Conservation (phyloP, 1,140 invertebrate species). For the Megathymus violae region DNA sequence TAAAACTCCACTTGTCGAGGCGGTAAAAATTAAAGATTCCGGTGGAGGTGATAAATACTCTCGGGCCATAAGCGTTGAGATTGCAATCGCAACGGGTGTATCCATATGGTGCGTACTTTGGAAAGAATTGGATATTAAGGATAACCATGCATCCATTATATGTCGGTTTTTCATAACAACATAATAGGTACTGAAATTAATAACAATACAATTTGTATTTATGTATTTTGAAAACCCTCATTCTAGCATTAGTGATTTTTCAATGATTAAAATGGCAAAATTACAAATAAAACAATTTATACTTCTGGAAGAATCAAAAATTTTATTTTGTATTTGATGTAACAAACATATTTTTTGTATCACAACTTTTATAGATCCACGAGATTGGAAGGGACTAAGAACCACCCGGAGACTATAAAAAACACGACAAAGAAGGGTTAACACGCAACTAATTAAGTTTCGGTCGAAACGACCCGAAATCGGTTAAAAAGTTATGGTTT, state of each 20-base stretch:
- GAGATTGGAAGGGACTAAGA: slow-evolving; percentile 31
- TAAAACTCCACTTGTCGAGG: slow-evolving; percentile 18
- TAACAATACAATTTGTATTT: no score
- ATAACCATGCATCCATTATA: no score
- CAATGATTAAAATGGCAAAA: no score
- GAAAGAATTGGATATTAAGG: slow-evolving; percentile 41
- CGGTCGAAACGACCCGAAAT: slow-evolving; percentile 16
- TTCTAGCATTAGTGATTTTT: no score
- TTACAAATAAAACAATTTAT: no score
- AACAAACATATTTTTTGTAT: no score
- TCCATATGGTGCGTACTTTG: slow-evolving; percentile 65
- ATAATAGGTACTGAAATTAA: no score
- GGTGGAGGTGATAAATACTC: slow-evolving; percentile 46
- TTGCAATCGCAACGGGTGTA: slow-evolving; percentile 56
- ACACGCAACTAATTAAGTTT: slow-evolving; percentile 29
- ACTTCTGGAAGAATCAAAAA: no score
- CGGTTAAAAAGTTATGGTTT: slow-evolving; percentile 25
- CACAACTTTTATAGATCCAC: slow-evolving; percentile 22
- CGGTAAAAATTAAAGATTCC: slow-evolving; percentile 38
- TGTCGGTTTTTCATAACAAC: no score
- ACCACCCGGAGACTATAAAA: slow-evolving; percentile 49
- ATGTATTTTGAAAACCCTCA: no score
- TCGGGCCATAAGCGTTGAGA: slow-evolving; percentile 32
- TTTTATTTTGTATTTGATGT: no score
- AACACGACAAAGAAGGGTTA: slow-evolving; percentile 42